Percentiles rank a stretch among this genome's conserved stretches.
phyloP scores from a whole-genome alignment of 2,888 invertebrate species.

The Ditula angustiorana region DNA sequence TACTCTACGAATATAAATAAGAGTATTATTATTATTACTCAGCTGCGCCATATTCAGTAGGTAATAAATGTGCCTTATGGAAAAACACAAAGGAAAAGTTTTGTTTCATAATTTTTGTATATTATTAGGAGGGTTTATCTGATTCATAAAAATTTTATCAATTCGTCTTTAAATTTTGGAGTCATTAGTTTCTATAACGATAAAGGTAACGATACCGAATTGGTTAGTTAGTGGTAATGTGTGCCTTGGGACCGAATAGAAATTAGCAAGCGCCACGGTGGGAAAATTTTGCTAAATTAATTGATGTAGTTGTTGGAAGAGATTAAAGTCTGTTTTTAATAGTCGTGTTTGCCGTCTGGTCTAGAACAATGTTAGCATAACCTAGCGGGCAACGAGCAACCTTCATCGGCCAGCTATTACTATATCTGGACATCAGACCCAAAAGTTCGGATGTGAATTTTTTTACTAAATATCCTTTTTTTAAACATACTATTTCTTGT shows the following conservation, averaged over 20 bases:
- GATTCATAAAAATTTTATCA: background rate
- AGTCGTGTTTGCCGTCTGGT: constrained; percentile 15
- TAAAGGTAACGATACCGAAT: constrained; percentile 1
- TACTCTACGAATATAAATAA: constrained; percentile 2
- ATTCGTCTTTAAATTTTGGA: background rate
- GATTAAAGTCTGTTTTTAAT: constrained; percentile 38
- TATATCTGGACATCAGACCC: no score
- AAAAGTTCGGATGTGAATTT: no score
- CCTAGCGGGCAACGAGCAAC: background rate
- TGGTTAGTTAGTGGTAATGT: background rate
- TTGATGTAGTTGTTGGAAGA: constrained; percentile 31
- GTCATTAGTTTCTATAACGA: background rate
- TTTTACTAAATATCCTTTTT: no score
- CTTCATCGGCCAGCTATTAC: background rate
- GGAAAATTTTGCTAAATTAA: constrained; percentile 16
- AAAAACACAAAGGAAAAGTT: background rate
- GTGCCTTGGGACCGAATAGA: background rate
- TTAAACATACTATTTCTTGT: no score
- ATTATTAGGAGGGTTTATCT: background rate
- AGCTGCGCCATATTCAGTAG: no score
- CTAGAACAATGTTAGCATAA: constrained; percentile 17
- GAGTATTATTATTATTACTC: background rate
- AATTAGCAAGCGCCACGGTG: background rate
- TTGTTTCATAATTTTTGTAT: background rate
- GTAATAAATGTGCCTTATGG: no score